Conservation (phyloP, 2,888 invertebrate genomes). For the Axea sp. region DNA sequence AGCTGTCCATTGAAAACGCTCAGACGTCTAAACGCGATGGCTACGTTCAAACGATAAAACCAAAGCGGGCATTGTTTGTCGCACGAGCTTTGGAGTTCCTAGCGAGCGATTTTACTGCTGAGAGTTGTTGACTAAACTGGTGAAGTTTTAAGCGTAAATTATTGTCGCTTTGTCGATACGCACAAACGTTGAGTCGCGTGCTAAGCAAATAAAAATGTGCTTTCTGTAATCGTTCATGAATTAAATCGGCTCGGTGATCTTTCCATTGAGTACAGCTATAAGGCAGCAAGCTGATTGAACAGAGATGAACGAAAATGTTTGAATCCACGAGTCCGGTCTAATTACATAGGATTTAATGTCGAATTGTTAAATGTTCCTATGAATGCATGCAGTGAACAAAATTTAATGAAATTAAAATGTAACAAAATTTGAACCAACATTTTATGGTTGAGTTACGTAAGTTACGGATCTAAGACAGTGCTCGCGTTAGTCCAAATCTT, state of each 20-base stretch:
- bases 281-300: constrained; percentile 3
- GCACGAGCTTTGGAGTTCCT: constrained; percentile 70
- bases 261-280: constrained; percentile 1
- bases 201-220: constrained; percentile 68
- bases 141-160: constrained; percentile 75
- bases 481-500: constrained; percentile 44
- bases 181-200: constrained; percentile 60
- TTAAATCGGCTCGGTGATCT: constrained; percentile 26
- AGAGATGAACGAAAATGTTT: constrained; percentile 12
- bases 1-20: too few species aligned
- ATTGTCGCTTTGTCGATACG: constrained; percentile 66
- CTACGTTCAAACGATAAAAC: constrained; percentile 3
- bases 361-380: constrained; percentile 58
- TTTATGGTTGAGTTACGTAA: constrained; percentile 16
- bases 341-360: constrained; percentile 50
- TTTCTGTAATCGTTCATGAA: constrained; percentile 63
- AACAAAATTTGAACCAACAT: constrained; percentile 5
- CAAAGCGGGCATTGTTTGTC: constrained; percentile 34
- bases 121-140: constrained; percentile 75
- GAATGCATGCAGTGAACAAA: constrained; percentile 52
- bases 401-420: neutral
- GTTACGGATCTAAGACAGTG: constrained; percentile 25
- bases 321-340: constrained; percentile 34
- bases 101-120: constrained; percentile 76
- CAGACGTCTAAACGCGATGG: neutral